Evolutionary conservation across 2,113 vertebrate genomes (phyloP).

Genomic region (Riparia riparia): DNA sequence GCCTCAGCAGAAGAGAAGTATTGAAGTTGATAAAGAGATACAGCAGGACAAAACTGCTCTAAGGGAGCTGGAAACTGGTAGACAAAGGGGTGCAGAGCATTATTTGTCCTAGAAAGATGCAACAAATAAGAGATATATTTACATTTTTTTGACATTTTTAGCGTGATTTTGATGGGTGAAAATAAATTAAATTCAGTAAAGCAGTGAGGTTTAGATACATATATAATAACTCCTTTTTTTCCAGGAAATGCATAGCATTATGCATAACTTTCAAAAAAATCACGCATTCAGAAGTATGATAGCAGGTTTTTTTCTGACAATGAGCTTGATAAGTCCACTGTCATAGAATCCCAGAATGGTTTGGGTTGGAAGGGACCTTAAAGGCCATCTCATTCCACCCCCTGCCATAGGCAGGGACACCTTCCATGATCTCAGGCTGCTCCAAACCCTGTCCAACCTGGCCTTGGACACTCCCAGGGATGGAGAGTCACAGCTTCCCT

Average conservation of each 20-base stretch:
- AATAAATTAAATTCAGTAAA: background rate
- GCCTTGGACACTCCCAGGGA: background rate
- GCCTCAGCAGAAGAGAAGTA: background rate
- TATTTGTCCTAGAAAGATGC: background rate
- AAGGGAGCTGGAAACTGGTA: background rate
- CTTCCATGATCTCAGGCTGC: rapidly evolving
- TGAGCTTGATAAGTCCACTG: background rate
- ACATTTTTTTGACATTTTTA: background rate
- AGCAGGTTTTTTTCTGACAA: background rate
- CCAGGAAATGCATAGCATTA: background rate
- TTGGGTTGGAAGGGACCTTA: background rate
- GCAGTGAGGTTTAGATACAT: background rate
- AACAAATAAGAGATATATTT: background rate
- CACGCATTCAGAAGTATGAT: background rate
- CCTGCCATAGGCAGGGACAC: background rate
- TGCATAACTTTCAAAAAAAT: background rate
- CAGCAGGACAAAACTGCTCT: background rate
- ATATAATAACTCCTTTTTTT: background rate
- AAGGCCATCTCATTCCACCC: rapidly evolving
- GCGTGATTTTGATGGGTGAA: background rate
- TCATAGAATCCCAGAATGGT: background rate
- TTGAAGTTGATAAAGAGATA: background rate
- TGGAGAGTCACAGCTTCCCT: background rate
- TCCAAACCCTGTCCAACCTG: rapidly evolving
- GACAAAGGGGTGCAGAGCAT: background rate